phyloP scores from a whole-genome alignment of 2,797 vertebrate species.

The Geotrypetes seraphini region DNA sequence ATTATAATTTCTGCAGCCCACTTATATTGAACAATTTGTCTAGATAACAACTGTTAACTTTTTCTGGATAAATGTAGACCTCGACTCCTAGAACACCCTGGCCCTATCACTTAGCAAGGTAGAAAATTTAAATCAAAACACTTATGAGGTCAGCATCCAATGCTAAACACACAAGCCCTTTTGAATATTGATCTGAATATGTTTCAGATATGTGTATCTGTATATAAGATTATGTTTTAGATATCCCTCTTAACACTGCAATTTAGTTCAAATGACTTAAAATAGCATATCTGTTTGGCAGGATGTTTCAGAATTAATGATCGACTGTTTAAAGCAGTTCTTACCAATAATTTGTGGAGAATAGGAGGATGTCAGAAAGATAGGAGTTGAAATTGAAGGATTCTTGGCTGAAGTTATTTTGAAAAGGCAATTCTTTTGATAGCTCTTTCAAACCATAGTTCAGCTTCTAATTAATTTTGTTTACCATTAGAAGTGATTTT shows the following conservation, averaged over 20 bases:
- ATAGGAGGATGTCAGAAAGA: constrained; percentile 35
- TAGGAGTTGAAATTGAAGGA: constrained; percentile 19
- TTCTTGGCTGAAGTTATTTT: constrained; percentile 25
- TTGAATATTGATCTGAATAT: too few relatives aligned
- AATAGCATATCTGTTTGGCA: constrained; percentile 23
- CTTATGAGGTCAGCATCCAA: too few relatives aligned
- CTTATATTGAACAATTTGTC: too few relatives aligned
- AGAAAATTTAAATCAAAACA: too few relatives aligned
- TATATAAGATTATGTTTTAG: too few relatives aligned
- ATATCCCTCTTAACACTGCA: constrained; percentile 22
- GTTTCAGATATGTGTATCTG: too few relatives aligned
- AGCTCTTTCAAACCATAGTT: background rate
- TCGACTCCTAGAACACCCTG: too few relatives aligned
- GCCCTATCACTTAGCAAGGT: too few relatives aligned
- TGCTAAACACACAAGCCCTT: too few relatives aligned
- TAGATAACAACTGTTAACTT: too few relatives aligned
- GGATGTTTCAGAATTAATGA: constrained; percentile 38
- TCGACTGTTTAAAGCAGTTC: constrained; percentile 31
- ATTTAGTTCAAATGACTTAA: constrained; percentile 27
- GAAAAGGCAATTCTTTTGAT: constrained; percentile 6
- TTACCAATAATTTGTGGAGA: constrained; percentile 19
- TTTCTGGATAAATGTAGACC: too few relatives aligned
- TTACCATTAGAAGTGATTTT: background rate
- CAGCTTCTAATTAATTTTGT: background rate
- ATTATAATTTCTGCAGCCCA: too few relatives aligned